Conservation (phyloP, 2,888 invertebrate genomes). For the Dryococelus australis region DNA sequence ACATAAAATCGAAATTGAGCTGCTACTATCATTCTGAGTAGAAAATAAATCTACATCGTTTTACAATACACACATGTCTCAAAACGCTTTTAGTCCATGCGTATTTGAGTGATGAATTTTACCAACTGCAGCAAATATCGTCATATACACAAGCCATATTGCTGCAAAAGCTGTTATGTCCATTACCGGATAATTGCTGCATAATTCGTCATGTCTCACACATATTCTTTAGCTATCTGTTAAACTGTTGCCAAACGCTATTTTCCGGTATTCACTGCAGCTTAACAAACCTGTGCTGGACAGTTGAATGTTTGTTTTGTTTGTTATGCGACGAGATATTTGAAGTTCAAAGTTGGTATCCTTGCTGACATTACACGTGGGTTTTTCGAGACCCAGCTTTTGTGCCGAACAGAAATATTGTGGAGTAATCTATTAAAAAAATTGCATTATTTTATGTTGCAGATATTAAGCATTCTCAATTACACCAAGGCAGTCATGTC, state of each 20-base stretch:
- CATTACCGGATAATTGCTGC: neutral
- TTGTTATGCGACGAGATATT: neutral
- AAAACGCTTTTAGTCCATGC: neutral
- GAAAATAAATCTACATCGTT: neutral
- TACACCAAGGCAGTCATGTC: neutral
- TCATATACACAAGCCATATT: neutral
- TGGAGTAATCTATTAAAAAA: neutral
- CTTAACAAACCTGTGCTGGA: no score
- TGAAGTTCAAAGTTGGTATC: neutral
- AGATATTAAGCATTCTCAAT: neutral
- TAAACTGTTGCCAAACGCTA: neutral
- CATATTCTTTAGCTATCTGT: neutral
- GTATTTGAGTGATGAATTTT: neutral
- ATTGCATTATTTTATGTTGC: neutral
- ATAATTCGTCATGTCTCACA: neutral
- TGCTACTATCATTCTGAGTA: neutral
- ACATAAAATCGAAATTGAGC: neutral
- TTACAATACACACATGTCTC: no score
- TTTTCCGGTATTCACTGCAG: no score
- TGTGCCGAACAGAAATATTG: neutral
- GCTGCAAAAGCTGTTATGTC: conserved; percentile 18
- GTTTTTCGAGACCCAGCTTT: neutral
- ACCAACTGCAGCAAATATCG: conserved; percentile 12
- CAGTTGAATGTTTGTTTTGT: neutral
- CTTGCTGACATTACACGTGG: neutral